Evolutionary conservation across 2,797 vertebrate genomes (phyloP).

Genomic region (Dallia pectoralis): DNA sequence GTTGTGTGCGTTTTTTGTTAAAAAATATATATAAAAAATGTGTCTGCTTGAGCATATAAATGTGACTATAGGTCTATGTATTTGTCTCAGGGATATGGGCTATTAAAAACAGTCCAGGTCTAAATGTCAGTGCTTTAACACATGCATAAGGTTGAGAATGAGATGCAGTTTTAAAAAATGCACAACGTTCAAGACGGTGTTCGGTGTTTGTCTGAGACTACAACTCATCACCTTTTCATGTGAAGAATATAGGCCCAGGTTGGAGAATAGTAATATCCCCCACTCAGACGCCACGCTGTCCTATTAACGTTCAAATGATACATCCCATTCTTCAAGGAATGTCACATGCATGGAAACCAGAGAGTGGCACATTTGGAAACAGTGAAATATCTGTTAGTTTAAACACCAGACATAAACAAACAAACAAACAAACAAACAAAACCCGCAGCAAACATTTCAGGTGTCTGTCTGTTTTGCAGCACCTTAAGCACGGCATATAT

Average conservation of each 20-base stretch:
- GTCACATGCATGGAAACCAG: conserved; percentile 35
- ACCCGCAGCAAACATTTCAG: conserved; percentile 25
- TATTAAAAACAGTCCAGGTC: background rate
- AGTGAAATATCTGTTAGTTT: conserved; percentile 36
- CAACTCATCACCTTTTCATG: background rate
- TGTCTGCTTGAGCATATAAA: background rate
- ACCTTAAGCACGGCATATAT: conserved; percentile 42
- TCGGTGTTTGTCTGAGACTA: background rate
- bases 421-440: conserved; percentile 22
- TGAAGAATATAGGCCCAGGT: background rate
- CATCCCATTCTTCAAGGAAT: conserved; percentile 27
- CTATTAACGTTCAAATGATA: conserved; percentile 17
- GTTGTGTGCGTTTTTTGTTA: background rate
- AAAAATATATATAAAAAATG: background rate
- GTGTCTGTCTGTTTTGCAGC: conserved; percentile 42
- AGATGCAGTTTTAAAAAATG: background rate
- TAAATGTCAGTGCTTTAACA: background rate
- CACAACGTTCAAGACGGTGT: background rate
- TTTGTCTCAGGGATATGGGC: background rate
- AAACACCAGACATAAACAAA: conserved; percentile 21
- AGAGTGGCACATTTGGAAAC: conserved; percentile 30
- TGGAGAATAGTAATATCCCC: background rate
- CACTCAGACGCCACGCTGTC: background rate
- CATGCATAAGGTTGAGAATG: background rate
- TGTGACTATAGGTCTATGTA: background rate